A percentile compares a stretch with the other conserved stretches of the same genome.
These are phyloP conservation scores for Peromyscus nudipes DNA, from an alignment of 2,797 vertebrate genomes.

Conservation along the genomic window DNA sequence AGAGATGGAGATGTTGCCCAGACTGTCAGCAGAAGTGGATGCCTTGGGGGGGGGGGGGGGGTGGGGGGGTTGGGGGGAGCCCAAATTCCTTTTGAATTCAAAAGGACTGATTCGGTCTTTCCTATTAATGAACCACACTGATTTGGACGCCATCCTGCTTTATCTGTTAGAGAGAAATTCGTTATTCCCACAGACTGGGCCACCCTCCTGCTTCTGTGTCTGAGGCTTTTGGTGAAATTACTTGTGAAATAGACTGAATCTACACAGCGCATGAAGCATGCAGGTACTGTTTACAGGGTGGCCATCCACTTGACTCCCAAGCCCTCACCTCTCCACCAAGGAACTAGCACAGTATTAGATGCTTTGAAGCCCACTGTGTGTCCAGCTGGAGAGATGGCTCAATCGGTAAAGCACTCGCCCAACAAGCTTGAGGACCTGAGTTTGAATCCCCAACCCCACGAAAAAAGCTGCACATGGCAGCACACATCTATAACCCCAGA, in stretches of 20 bases:
- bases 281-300: not conserved
- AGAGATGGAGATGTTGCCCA: slow-evolving; percentile 46
- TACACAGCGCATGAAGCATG: not conserved
- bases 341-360: not conserved
- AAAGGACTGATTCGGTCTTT: not conserved
- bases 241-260: not conserved
- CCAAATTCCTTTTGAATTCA: not conserved
- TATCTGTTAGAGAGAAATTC: slow-evolving; percentile 55
- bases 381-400: too few species aligned
- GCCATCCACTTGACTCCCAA: not conserved
- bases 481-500: not conserved
- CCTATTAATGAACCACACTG: slow-evolving; percentile 11
- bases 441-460: not conserved
- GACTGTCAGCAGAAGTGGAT: slow-evolving; percentile 64
- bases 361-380: not conserved
- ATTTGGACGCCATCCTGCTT: not conserved
- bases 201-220: not conserved
- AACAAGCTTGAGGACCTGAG: not conserved
- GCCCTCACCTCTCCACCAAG: not conserved
- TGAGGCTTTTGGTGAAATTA: not conserved
- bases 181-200: not conserved
- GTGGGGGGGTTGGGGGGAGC: not conserved
- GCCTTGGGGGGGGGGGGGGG: not conserved
- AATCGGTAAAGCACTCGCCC: not conserved
- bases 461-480: not conserved